Evolutionary conservation across 2,113 vertebrate genomes (phyloP), one percentile per base, ranked within the genome.

Genomic region (Mandrillus leucophaeus): DNA sequence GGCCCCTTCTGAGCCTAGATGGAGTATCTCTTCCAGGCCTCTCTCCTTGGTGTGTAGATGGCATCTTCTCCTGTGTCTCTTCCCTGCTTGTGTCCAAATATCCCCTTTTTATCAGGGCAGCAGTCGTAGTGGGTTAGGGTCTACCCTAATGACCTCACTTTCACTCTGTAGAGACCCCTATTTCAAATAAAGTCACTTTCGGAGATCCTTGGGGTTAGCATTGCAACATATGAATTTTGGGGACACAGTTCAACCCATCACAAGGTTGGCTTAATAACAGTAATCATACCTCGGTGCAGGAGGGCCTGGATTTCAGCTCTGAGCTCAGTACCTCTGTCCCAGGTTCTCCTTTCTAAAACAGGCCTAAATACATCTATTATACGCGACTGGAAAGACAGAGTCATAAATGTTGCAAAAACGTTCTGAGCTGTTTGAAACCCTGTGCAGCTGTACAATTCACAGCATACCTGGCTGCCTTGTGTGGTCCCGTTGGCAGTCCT

Each of bases 401-500:
- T 20, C 43, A 2, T 5, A 9, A 48, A 8, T 0, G 22, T 2
- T 20, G 9, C 32, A 7, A 5, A 25, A 25, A 25, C 8, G 13
- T 30, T 16, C 20, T 11, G 32, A 32, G 1, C 40, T 4, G 30
- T 9, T 32, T 22, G 40, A 43, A 64, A 12, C 12, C 61, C 61
- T 64, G 61, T 32, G 0, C 61, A 64, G 61, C 27, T 13, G 27
- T 64, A 32, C 27, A 0, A 32, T 64, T 64, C 61, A 64, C 27
- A 64, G 61, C 61, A 64, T 32, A 32, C 61, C 12, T 64, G 27
- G 16, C 32, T 32, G 66, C 66, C 16, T 18, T n/a, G 66, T 35
- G 66, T 6, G 32, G 13, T n/a, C 32, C 66, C 3, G 2, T 8
- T 7, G 1, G 22, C 2, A 6, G 45, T 23, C n/a, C 89, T 0